Percentiles rank a stretch among this genome's conserved stretches.
Conservation (phyloP, 1,140 invertebrate genomes). For the Procambarus virginalis region DNA sequence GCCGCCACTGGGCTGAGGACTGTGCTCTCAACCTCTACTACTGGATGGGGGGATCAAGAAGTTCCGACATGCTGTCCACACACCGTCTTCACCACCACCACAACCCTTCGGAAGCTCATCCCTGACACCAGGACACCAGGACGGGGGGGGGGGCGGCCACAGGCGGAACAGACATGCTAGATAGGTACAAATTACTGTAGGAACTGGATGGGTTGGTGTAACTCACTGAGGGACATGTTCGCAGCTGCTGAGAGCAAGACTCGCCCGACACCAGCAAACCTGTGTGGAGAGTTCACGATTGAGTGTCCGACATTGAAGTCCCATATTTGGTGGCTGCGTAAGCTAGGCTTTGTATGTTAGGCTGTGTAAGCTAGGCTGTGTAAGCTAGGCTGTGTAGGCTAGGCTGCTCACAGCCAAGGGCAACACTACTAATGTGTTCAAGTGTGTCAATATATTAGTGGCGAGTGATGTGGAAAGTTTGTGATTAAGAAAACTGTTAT, state of each 20-base stretch:
- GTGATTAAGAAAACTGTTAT: too few relatives aligned
- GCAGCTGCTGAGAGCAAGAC: neutral
- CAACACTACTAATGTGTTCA: too few relatives aligned
- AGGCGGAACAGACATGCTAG: neutral
- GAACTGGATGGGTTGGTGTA: neutral
- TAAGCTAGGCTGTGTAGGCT: too few relatives aligned
- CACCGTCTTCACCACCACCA: neutral
- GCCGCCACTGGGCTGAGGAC: neutral
- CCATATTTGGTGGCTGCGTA: neutral
- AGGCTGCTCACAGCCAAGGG: too few relatives aligned
- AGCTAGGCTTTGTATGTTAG: too few relatives aligned
- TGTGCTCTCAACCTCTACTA: neutral
- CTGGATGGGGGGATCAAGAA: neutral
- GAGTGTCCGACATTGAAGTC: neutral
- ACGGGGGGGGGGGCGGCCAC: too few relatives aligned
- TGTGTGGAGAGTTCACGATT: too few relatives aligned
- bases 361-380: too few relatives aligned
- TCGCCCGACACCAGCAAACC: too few relatives aligned
- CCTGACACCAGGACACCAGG: too few relatives aligned
- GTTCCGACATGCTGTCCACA: neutral
- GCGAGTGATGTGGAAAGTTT: too few relatives aligned
- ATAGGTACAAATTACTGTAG: neutral
- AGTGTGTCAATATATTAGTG: too few relatives aligned
- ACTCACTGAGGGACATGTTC: neutral
- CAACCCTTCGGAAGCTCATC: neutral